Evolutionary conservation across 2,113 vertebrate genomes (phyloP).

Genomic region (Scolopax mira): DNA sequence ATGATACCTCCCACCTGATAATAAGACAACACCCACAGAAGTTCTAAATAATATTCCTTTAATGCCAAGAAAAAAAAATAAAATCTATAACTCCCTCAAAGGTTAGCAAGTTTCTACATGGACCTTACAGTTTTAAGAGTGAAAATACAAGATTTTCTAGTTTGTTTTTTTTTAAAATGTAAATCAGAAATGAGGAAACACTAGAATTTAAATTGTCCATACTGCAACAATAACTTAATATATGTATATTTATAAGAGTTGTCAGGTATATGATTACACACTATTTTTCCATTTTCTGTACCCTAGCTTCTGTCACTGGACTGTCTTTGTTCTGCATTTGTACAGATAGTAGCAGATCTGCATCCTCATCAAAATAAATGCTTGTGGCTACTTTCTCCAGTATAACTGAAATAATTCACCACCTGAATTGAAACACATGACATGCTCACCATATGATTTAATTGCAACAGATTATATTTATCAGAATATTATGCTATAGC

Average conservation of each 20-base stretch:
- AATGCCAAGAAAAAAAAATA: neutral
- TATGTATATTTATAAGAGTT: neutral
- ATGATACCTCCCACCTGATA: neutral
- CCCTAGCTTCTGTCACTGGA: neutral
- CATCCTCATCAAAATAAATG: neutral
- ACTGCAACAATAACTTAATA: neutral
- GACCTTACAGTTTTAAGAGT: neutral
- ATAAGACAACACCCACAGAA: neutral
- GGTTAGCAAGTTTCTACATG: neutral
- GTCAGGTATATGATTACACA: neutral
- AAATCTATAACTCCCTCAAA: neutral
- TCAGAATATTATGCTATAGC: neutral
- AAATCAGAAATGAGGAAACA: neutral
- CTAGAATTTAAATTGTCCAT: neutral
- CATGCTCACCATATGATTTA: neutral
- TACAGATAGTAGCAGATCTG: neutral
- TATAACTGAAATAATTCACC: neutral
- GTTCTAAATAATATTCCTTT: neutral
- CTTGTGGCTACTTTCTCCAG: neutral
- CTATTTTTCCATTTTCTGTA: neutral
- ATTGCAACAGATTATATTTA: neutral
- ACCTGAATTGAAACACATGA: neutral
- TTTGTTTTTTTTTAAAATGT: neutral
- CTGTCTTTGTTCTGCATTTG: neutral
- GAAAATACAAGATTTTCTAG: neutral